Base-by-base conservation (phyloP, 2,113 vertebrate species). In the Pagrus major region DNA sequence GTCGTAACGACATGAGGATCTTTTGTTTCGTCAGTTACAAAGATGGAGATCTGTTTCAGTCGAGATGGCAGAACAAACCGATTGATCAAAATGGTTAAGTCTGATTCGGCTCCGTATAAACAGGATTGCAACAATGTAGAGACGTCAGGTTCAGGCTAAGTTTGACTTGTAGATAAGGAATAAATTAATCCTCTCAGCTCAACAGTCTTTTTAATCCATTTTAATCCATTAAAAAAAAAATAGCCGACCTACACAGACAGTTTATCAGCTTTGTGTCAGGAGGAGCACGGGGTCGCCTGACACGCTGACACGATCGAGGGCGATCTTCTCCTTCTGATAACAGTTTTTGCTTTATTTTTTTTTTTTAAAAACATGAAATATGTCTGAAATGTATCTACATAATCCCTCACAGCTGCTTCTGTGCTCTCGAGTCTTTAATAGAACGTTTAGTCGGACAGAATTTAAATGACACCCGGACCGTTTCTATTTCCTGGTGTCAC, bases 121-220 rank as follows among this genome's bases (percentile, higher is more conserved):
- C 44, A 21, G 44, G 55, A 25, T 35, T 51, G 21, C 37, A n/a
- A 15, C 20, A 0, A 23, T 18, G n/a, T 18, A 6, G 33, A 67
- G 27, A 35, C n/a, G 64, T 31, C 14, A 12, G 6, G 37, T 44
- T 52, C 25, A 44, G 46, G 23, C 44, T 23, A 27, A 69, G 60
- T 58, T 65, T 8, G n/a, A 64, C 51, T 65, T 6, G 21, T 23
- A 46, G 68, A 71, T 44, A 55, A 78, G 46, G 29, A 47, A 51
- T 25, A 12, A 49, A 64, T 42, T 0, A 74, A 63, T 63, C 49
- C 29, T 64, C 65, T 64, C 6, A 2, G 27, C 49, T 29, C 58
- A 7, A n/a, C 58, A 3, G 21, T 33, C 27, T 52, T 21, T 49
- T 77, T 18, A 78, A 61, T 69, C 65, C 55, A 25, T 27, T 47